Evolutionary conservation across 2,113 vertebrate genomes (phyloP).

Genomic region (Prunella himalayana): DNA sequence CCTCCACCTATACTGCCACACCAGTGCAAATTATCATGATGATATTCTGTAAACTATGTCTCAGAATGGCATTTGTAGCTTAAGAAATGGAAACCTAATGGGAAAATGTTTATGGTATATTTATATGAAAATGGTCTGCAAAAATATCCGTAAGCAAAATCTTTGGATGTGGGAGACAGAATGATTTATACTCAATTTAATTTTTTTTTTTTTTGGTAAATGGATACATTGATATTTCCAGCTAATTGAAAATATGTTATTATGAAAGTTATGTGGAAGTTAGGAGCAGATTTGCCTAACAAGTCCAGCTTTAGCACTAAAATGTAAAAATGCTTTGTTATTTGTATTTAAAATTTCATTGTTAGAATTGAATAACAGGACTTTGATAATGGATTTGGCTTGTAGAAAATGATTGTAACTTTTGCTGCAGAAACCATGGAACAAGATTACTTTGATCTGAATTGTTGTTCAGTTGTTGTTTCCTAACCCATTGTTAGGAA

Average conservation of each 20-base stretch:
- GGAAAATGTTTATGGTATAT: neutral
- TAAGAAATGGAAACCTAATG: neutral
- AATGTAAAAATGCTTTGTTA: neutral
- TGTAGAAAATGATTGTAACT: neutral
- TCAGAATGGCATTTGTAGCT: neutral
- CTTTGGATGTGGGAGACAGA: neutral
- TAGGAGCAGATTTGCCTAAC: neutral
- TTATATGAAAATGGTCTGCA: neutral
- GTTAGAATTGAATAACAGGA: neutral
- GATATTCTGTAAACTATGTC: neutral
- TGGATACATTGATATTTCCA: neutral
- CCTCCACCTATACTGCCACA: neutral
- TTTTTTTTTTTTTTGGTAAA: neutral
- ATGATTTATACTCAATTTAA: neutral
- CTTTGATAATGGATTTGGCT: neutral
- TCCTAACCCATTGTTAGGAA: neutral
- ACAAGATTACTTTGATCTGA: neutral
- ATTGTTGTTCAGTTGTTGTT: neutral
- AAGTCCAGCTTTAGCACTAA: neutral
- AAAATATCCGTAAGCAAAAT: neutral
- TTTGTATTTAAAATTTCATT: neutral
- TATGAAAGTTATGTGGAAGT: neutral
- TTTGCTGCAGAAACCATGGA: neutral
- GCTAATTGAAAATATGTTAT: neutral
- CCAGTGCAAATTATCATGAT: neutral